These are phyloP conservation scores for Limnephilus auricula DNA, from an alignment of 2,888 invertebrate species.

Conservation along the genomic window DNA sequence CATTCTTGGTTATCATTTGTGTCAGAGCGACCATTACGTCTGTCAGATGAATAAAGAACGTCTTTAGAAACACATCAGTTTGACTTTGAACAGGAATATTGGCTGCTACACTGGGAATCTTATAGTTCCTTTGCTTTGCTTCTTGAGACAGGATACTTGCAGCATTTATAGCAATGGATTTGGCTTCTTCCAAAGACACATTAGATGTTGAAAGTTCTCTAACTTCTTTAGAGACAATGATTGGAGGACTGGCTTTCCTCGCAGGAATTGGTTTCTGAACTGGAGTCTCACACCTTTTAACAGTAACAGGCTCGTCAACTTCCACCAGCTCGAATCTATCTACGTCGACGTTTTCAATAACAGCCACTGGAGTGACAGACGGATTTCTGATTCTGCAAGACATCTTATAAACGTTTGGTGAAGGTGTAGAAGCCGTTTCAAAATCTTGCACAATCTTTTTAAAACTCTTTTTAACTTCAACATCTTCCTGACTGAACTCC, in stretches of 20 bases:
- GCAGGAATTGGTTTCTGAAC: background rate
- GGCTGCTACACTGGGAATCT: constrained; percentile 58
- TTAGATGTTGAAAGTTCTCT: constrained; percentile 38
- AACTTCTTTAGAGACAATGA: constrained; percentile 52
- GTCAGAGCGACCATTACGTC: constrained; percentile 76
- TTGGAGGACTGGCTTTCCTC: constrained; percentile 39
- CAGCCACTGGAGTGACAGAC: constrained; percentile 26
- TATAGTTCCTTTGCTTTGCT: constrained; percentile 64
- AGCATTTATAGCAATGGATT: constrained; percentile 64
- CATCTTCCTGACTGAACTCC: constrained; percentile 67
- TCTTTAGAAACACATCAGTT: constrained; percentile 72
- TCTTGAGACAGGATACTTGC: constrained; percentile 70
- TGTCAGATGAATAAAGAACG: constrained; percentile 75
- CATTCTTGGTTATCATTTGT: constrained; percentile 69
- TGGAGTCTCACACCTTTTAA: constrained; percentile 20
- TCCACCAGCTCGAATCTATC: constrained; percentile 38
- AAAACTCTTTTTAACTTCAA: constrained; percentile 69
- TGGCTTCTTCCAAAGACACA: constrained; percentile 60
- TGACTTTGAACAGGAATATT: constrained; percentile 55
- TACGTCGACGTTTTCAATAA: constrained; percentile 37
- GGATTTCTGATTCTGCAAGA: constrained; percentile 49
- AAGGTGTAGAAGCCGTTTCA: constrained; percentile 51
- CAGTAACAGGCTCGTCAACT: background rate
- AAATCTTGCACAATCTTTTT: constrained; percentile 53
- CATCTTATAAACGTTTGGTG: constrained; percentile 55